phyloP scores from a whole-genome alignment of 2,888 invertebrate genomes.

The Campoplex capitator region DNA sequence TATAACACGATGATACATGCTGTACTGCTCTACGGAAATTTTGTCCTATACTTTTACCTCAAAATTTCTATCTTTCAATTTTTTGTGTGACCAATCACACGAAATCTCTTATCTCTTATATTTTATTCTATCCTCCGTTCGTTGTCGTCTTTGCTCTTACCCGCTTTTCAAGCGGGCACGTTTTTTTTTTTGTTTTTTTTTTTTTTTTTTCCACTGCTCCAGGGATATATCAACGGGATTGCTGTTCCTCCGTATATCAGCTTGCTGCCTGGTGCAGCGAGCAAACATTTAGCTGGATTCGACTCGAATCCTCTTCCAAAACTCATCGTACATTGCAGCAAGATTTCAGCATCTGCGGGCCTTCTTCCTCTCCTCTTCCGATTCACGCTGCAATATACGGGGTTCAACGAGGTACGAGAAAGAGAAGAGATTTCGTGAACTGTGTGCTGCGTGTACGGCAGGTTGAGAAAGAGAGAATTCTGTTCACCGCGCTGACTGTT shows the following conservation, averaged over 20 bases:
- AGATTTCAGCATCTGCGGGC: conserved; percentile 49
- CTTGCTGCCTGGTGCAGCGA: conserved; percentile 25
- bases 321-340: conserved; percentile 47
- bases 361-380: conserved; percentile 21
- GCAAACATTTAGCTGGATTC: conserved; percentile 49
- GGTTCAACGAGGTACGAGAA: conserved; percentile 54
- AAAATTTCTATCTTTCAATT: too few species aligned
- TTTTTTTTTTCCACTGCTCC: conserved; percentile 22
- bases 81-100: conserved; percentile 37
- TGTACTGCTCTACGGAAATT: too few species aligned
- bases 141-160: conserved; percentile 52
- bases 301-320: conserved; percentile 43
- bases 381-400: conserved; percentile 44
- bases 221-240: conserved; percentile 48
- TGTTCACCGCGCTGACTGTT: conserved; percentile 77
- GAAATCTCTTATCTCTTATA: conserved; percentile 51
- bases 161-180: conserved; percentile 52
- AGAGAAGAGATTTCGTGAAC: conserved; percentile 50
- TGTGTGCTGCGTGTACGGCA: conserved; percentile 28
- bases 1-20: too few species aligned
- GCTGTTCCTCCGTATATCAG: conserved; percentile 43
- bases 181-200: conserved; percentile 64
- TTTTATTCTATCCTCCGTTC: conserved; percentile 56
- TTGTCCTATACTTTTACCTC: too few species aligned
- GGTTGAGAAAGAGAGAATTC: conserved; percentile 59